Percentiles rank a stretch among this genome's conserved stretches.
Evolutionary conservation across 2,797 vertebrate genomes (phyloP).

Genomic region (Rhabdomys pumilio): DNA sequence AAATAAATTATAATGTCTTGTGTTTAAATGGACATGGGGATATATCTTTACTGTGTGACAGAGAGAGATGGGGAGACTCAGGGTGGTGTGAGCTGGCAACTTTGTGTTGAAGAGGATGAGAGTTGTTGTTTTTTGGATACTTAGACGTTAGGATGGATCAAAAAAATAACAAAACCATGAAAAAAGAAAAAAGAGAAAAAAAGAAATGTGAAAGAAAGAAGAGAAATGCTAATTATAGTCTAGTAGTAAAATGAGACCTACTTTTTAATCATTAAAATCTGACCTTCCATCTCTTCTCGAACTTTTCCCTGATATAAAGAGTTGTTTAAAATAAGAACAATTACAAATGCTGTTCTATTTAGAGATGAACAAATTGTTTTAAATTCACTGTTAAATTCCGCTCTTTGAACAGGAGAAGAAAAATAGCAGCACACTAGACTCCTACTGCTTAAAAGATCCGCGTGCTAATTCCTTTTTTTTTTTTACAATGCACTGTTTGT

Average conservation of each 20-base stretch:
- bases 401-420: neutral
- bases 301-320: neutral
- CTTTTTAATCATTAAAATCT: constrained; percentile 19
- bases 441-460: constrained; percentile 1
- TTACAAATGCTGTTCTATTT: constrained; percentile 32
- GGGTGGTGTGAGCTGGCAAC: neutral
- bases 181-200: neutral
- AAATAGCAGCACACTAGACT: neutral
- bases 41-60: constrained; percentile 21
- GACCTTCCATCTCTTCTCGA: neutral
- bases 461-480: neutral
- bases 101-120: constrained; percentile 1
- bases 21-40: constrained; percentile 48
- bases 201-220: neutral
- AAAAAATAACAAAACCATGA: neutral
- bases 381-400: constrained; percentile 64
- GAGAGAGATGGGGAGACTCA: neutral
- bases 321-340: constrained; percentile 43
- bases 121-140: neutral
- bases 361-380: constrained; percentile 61
- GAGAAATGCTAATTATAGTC: constrained; percentile 4
- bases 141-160: neutral
- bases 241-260: constrained; percentile 30
- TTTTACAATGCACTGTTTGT: neutral
- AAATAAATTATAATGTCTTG: constrained; percentile 50